phyloP scores from a whole-genome alignment of 2,888 invertebrate genomes.

The Mamestra brassicae region DNA sequence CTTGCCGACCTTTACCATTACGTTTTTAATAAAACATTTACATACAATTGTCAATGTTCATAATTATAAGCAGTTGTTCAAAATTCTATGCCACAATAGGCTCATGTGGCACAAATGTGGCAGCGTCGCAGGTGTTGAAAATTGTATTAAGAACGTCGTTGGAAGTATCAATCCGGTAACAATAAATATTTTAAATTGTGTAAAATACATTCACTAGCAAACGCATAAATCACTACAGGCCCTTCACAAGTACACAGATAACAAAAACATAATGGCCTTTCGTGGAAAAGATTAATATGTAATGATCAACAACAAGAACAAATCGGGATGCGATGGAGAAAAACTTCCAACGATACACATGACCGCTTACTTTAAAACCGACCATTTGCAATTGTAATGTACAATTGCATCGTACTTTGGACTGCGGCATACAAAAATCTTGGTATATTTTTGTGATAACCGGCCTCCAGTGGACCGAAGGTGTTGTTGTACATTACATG shows the following conservation, averaged over 20 bases:
- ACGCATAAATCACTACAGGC: constrained; percentile 49
- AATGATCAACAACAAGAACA: constrained; percentile 58
- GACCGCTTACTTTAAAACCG: constrained; percentile 58
- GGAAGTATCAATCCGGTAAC: constrained; percentile 6
- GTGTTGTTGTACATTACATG: constrained; percentile 17
- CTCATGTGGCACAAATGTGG: constrained; percentile 41
- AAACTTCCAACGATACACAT: constrained; percentile 56
- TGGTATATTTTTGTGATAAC: constrained; percentile 55
- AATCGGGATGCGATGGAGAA: constrained; percentile 58
- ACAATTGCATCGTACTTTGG: constrained; percentile 46
- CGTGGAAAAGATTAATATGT: constrained; percentile 66
- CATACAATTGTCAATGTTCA: constrained; percentile 64
- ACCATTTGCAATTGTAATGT: constrained; percentile 57
- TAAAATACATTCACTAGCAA: constrained; percentile 44
- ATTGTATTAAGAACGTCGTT: constrained; percentile 11
- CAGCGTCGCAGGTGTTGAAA: constrained; percentile 24
- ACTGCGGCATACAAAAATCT: constrained; percentile 48
- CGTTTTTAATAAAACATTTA: constrained; percentile 57
- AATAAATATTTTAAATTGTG: constrained; percentile 36
- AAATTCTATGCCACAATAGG: constrained; percentile 42
- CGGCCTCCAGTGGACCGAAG: constrained; percentile 41
- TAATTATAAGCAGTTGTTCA: constrained; percentile 45
- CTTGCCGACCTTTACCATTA: constrained; percentile 63
- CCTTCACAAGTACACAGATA: constrained; percentile 41
- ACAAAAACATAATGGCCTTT: constrained; percentile 56